Evolutionary conservation across 92 coral and sea anemone genomes (phyloP), one percentile per base, ranked within the genome.

Genomic region (Epizoanthus stellaris): DNA sequence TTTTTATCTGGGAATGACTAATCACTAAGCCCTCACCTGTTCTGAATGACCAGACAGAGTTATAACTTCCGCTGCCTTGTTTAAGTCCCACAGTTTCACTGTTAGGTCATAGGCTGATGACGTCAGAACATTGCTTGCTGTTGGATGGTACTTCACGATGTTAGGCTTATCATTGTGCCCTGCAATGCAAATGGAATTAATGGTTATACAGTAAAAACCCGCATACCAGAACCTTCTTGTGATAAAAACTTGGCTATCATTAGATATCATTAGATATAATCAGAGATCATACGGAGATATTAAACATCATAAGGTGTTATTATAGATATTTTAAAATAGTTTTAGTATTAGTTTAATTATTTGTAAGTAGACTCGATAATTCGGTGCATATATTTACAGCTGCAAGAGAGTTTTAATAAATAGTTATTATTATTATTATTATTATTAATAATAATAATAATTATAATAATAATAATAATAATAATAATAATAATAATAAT

Each of bases 121-220:
- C 15, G 98, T 93, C 67, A 96, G 88, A 17, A 96, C 88, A 70
- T 92, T 95, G 13, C 76, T 87, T 17, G 96, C 98, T 21, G 90
- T 89, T 10, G 99, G 97, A 67, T 96, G 99, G 69, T 96, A 96
- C 62, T 90, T 82, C 4, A 96, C 99, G 80, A 96, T 86, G 70
- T 91, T 91, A 30, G 99, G 95, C 70, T 95, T 95, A 72, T 96
- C 99, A 66, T 84, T 75, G 64, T 96, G 99, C 23, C 99, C 99
- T 96, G 80, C 83, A 73, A 52, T 4, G 60, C 15, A 68, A 17
- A 65, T 67, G 47, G 57, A 6, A 19, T 53, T 30, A 80, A 54
- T 19, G 38, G 75, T 5, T 4, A 9, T 20, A 30, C 1, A 16
- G 42, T 10, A 59, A 6, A 13, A 21, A 38, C 4, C 3, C 12